Conservation (phyloP, 2,797 vertebrate species). For the Poecilia velifera region DNA sequence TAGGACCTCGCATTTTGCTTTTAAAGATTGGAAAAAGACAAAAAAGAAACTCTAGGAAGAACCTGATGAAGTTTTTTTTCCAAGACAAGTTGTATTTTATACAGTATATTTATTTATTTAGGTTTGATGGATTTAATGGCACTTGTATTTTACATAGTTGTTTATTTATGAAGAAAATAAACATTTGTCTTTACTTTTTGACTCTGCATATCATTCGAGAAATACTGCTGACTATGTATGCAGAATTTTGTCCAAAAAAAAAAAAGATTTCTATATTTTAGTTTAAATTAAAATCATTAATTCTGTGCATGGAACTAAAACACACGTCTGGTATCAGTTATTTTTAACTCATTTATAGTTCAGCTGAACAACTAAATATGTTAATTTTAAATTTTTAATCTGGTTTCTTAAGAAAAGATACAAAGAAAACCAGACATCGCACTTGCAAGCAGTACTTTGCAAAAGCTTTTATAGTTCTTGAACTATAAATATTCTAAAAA, state of each 20-base stretch:
- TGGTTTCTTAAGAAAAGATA: neutral
- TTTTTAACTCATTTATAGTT: neutral
- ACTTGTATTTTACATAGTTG: conserved; percentile 9
- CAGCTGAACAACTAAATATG: neutral
- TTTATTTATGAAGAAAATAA: conserved; percentile 46
- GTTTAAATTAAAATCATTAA: neutral
- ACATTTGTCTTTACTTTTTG: neutral
- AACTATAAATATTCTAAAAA: neutral
- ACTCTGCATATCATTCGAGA: neutral
- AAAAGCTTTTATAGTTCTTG: neutral
- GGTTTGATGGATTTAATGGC: neutral
- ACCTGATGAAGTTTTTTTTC: neutral
- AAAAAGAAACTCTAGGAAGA: neutral
- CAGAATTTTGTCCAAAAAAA: neutral
- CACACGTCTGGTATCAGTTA: neutral
- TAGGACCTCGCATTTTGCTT: conserved; percentile 24
- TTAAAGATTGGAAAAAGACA: neutral
- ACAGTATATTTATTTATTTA: conserved; percentile 33
- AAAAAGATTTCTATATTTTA: neutral
- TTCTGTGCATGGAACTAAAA: neutral
- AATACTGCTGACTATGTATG: conserved; percentile 1
- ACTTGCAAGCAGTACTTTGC: neutral
- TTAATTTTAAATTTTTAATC: neutral
- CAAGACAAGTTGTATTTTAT: conserved; percentile 8
- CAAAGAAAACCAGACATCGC: neutral